These are phyloP conservation scores for Synergus umbraculus DNA, from an alignment of 2,888 invertebrate species.

Conservation along the genomic window DNA sequence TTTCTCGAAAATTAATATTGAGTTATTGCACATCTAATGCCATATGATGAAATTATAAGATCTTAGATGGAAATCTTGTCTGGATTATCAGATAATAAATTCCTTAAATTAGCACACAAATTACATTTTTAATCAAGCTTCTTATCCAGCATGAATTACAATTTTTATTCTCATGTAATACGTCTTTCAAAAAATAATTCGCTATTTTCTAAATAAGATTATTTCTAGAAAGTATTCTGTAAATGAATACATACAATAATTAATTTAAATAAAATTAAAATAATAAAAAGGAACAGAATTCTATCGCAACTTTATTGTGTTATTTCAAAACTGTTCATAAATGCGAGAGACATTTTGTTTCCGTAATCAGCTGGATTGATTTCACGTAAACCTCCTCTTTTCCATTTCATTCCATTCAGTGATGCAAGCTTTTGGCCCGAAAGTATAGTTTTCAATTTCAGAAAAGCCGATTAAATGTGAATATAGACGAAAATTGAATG, in stretches of 20 bases:
- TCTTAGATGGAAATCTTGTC: not conserved
- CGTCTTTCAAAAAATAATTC: too few species aligned
- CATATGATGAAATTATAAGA: not conserved
- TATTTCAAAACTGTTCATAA: not conserved
- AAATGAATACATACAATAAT: not conserved
- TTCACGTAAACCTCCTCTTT: not conserved
- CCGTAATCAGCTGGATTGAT: constrained; percentile 7
- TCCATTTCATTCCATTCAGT: not conserved
- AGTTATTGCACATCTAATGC: constrained; percentile 5
- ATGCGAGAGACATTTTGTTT: not conserved
- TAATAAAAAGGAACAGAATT: not conserved
- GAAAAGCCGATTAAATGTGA: constrained; percentile 1
- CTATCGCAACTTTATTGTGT: not conserved
- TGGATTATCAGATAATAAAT: not conserved
- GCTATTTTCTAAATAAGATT: too few species aligned
- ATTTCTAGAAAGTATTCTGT: too few species aligned
- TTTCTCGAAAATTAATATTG: too few species aligned
- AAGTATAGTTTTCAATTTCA: constrained; percentile 11
- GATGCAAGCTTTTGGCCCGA: not conserved
- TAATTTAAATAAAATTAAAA: not conserved
- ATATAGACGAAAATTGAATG: not conserved
- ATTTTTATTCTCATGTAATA: too few species aligned
- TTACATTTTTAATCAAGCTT: not conserved
- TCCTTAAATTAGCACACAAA: not conserved
- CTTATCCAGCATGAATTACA: too few species aligned